Evolutionary conservation across 1,140 invertebrate species (phyloP).

Genomic region (Aphaenogaster rudis): DNA sequence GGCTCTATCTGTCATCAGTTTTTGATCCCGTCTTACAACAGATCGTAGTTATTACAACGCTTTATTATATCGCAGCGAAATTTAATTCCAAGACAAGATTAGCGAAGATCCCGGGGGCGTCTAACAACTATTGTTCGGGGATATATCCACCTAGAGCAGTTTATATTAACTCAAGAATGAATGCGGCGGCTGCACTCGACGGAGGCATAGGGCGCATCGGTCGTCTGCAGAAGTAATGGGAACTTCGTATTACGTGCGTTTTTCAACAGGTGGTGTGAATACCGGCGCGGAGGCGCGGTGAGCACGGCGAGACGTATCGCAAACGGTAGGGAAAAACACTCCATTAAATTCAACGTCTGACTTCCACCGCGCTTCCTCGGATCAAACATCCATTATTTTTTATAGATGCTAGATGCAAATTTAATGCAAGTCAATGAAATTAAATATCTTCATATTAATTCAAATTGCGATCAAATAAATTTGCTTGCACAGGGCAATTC

Average conservation of each 20-base stretch:
- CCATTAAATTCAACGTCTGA: constrained; percentile 1
- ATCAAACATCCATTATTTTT: constrained; percentile 18
- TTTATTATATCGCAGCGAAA: neutral
- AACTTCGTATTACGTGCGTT: constrained; percentile 40
- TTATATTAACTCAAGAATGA: constrained; percentile 20
- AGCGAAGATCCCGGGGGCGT: neutral
- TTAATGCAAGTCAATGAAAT: neutral
- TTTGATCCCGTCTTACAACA: neutral
- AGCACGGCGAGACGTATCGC: neutral
- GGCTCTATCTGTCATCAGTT: neutral
- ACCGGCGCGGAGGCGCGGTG: neutral
- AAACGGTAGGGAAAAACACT: constrained; percentile 15
- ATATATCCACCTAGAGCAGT: constrained; percentile 13
- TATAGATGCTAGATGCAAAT: neutral
- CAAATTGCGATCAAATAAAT: neutral
- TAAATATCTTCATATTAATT: neutral
- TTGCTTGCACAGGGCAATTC: neutral
- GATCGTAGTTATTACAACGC: neutral
- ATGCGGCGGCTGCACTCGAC: neutral
- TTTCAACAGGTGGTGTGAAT: constrained; percentile 59
- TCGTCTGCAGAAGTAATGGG: neutral
- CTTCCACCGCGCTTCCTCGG: neutral
- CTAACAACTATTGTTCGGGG: constrained; percentile 1
- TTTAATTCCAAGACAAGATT: constrained; percentile 11
- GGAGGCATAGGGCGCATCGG: constrained; percentile 2